A percentile compares a stretch with the other conserved stretches of the same genome.
Conservation (phyloP, 2,888 invertebrate species). For the Drosophila testacea region DNA sequence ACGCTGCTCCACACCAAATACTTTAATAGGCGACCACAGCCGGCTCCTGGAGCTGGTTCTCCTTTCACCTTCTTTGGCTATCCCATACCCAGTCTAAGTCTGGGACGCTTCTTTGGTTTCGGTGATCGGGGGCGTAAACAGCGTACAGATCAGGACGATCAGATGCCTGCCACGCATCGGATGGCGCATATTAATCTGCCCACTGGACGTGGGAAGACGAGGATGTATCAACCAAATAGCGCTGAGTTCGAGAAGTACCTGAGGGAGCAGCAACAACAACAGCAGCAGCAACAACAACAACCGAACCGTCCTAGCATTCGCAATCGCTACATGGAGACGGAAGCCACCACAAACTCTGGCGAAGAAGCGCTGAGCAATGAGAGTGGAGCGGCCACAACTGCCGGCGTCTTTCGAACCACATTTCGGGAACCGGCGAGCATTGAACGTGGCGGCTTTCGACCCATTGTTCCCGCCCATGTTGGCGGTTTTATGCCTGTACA, state of each 20-base stretch:
- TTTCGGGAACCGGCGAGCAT: conserved; percentile 86
- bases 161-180: conserved; percentile 81
- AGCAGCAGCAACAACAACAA: conserved; percentile 69
- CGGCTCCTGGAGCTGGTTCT: conserved; percentile 74
- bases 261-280: conserved; percentile 62
- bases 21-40: conserved; percentile 80
- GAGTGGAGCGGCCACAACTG: conserved; percentile 71
- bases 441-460: conserved; percentile 91
- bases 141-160: conserved; percentile 68
- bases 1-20: conserved; percentile 84
- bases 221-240: conserved; percentile 84
- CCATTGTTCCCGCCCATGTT: conserved; percentile 89
- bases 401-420: conserved; percentile 81
- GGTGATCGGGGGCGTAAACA: conserved; percentile 83
- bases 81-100: conserved; percentile 90
- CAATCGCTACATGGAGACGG: conserved; percentile 70
- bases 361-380: conserved; percentile 81
- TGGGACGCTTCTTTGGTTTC: conserved; percentile 88
- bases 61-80: conserved; percentile 94
- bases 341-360: conserved; percentile 66
- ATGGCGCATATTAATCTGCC: conserved; percentile 72
- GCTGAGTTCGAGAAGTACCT: conserved; percentile 84
- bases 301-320: conserved; percentile 54
- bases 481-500: conserved; percentile 91
- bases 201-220: conserved; percentile 78